These are phyloP conservation scores for Scaptodrosophila latifasciaeformis DNA, from an alignment of 2,888 invertebrate species.

Conservation along the genomic window DNA sequence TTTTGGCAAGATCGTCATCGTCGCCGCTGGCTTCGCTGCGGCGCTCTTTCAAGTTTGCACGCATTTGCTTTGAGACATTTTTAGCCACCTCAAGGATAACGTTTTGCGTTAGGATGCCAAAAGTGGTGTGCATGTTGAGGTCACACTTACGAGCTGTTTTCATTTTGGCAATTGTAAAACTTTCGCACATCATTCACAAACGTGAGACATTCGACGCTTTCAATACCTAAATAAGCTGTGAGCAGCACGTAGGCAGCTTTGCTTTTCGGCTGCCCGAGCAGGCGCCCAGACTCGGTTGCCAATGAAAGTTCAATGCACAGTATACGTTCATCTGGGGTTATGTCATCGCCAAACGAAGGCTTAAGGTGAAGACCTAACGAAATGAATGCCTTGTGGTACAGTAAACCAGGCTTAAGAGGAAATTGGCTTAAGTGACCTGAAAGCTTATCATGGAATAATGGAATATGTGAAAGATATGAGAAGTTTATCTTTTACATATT, in stretches of 20 bases:
- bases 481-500: no score
- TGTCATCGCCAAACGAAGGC: conserved; percentile 36
- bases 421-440: no score
- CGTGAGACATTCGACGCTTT: background rate
- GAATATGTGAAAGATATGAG: no score
- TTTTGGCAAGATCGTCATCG: background rate
- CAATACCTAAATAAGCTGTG: background rate
- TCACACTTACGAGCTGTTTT: conserved; percentile 16
- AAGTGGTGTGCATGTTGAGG: conserved; percentile 33
- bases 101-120: conserved; percentile 48
- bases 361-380: no score
- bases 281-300: no score
- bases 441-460: no score
- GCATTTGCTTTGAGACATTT: conserved; percentile 50
- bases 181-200: background rate
- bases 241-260: background rate
- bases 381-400: no score
- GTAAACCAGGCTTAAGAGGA: no score
- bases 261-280: background rate
- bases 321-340: conserved; percentile 27
- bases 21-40: background rate
- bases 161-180: background rate
- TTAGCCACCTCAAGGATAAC: conserved; percentile 60
- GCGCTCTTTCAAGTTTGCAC: conserved; percentile 3
- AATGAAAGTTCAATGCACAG: conserved; percentile 42